Evolutionary conservation across 2,113 vertebrate species (phyloP), one percentile per base, ranked within the genome.

Genomic region (Naja naja): DNA sequence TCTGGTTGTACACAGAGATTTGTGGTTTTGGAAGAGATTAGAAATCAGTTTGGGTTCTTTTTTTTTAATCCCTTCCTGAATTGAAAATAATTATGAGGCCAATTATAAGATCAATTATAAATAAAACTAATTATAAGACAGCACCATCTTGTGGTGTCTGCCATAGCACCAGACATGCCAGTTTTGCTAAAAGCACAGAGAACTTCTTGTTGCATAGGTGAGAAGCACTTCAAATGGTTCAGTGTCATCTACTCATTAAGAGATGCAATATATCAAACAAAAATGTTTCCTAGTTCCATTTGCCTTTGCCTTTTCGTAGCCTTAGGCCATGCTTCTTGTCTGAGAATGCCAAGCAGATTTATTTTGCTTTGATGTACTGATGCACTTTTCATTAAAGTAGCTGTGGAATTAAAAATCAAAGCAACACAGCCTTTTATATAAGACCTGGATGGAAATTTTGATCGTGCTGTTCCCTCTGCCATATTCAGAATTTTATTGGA

Each of bases 121-220:
- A 89, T 45, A 55, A 60, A 47, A 90, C 89, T 90, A 34, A 90
- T 87, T 90, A 90, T 53, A 64, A 90, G 54, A 90, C 23, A 93
- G 92, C 55, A 20, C 92, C 92, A 53, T 56, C 92, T 90, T 86
- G 88, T 90, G 92, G 88, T 30, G 55, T 60, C 52, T 43, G 4
- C 30, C 43, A 47, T 39, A 52, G 53, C 22, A 27, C 54, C 3
- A 85, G 49, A 55, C 7, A 10, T 9, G 20, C 85, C 45, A 60
- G 3, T 85, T 56, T 11, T 85, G 27, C 22, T 49, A 92, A 4
- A 23, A 27, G 53, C 89, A 18, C n/a, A 55, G 55, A 81, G 89
- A 43, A 56, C 27, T 89, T 45, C 23, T n/a, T 93, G 4, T 49
- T 86, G 7, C 4, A 16, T 2, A 52, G n/a, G 69, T 30, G 54